A percentile compares a stretch with the other conserved stretches of the same genome.
These are phyloP conservation scores for Malurus melanocephalus DNA, from an alignment of 2,113 vertebrate genomes.

Conservation along the genomic window DNA sequence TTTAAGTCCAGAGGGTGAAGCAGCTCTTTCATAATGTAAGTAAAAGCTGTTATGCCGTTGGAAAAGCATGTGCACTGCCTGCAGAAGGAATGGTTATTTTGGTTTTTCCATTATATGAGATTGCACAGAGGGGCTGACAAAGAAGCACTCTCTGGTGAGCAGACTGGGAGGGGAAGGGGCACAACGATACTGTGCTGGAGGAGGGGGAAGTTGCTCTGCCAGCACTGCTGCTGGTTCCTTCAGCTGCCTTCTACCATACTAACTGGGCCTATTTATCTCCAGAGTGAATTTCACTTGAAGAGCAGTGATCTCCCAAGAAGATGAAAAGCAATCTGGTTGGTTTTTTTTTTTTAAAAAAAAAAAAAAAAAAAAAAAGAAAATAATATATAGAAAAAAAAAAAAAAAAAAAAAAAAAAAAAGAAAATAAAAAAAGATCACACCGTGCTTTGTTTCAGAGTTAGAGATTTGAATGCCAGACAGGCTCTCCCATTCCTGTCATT, in stretches of 20 bases:
- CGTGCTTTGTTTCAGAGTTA: neutral
- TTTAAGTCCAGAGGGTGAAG: conserved; percentile 34
- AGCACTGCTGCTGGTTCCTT: neutral
- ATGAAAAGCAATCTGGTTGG: neutral
- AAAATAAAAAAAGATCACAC: neutral
- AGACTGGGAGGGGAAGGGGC: neutral
- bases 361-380: neutral
- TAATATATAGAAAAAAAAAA: too few relatives aligned
- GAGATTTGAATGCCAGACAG: conserved; percentile 30
- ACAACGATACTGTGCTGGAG: fast-evolving
- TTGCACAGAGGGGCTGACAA: neutral
- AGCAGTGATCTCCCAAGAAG: neutral
- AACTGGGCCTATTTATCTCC: neutral
- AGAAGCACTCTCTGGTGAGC: neutral
- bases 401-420: neutral
- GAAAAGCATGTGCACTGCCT: neutral
- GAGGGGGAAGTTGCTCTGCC: neutral
- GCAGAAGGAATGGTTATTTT: neutral
- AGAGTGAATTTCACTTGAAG: neutral
- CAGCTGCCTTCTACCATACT: neutral
- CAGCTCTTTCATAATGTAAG: conserved; percentile 22
- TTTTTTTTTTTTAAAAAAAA: neutral
- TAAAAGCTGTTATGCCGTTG: neutral
- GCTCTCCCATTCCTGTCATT: conserved; percentile 11
- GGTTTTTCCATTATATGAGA: neutral